Percentiles rank a stretch among this genome's conserved stretches.
Conservation (phyloP, 35 echinoderm and acorn worm species). For the Ophiothrix spiculata region DNA sequence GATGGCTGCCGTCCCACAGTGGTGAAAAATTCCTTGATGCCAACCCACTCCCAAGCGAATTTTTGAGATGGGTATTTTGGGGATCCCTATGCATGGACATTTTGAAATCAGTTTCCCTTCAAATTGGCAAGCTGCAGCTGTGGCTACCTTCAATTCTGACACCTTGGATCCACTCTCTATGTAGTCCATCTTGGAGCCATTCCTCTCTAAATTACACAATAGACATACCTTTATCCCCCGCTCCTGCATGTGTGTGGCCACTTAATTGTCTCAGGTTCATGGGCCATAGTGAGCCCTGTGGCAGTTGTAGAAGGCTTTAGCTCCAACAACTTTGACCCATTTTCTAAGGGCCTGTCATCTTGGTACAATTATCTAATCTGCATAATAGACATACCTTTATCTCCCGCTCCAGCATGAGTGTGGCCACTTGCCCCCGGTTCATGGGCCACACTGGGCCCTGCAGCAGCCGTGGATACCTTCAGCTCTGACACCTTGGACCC, state of each 20-base stretch:
- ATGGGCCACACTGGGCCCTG: background rate
- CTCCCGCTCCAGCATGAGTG: background rate
- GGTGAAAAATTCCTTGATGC: too few relatives aligned
- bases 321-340: background rate
- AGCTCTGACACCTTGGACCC: background rate
- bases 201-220: background rate
- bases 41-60: too few relatives aligned
- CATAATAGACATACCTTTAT: background rate
- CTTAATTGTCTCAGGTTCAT: background rate
- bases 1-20: too few relatives aligned
- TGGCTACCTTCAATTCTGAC: background rate
- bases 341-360: background rate
- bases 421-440: background rate
- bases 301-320: background rate
- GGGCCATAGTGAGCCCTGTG: background rate
- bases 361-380: background rate
- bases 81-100: too few relatives aligned
- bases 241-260: background rate
- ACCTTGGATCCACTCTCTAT: background rate
- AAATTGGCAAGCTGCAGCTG: background rate
- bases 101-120: too few relatives aligned
- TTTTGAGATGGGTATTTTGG: too few relatives aligned
- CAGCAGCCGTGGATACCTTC: background rate
- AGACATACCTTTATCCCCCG: background rate
- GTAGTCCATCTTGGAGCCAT: background rate